phyloP scores from a whole-genome alignment of 1,140 invertebrate genomes.

The Eueides isabella region DNA sequence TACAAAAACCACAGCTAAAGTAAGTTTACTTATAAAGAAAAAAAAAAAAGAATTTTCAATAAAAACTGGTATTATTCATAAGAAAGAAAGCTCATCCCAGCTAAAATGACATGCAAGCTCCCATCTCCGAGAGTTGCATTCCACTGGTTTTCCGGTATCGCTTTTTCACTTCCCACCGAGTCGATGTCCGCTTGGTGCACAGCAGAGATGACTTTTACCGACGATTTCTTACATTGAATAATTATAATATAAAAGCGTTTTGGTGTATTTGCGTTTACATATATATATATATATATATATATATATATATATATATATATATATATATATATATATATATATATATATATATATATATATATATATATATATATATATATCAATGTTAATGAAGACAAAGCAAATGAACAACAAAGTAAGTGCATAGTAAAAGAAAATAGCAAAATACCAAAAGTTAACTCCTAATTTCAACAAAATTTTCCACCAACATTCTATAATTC shows the following conservation, averaged over 20 bases:
- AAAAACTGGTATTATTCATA: background rate
- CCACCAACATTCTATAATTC: conserved; percentile 1
- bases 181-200: conserved; percentile 26
- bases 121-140: conserved; percentile 22
- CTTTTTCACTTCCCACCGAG: conserved; percentile 64
- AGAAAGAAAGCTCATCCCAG: conserved; percentile 7
- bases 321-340: too few species aligned
- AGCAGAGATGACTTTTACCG: conserved; percentile 56
- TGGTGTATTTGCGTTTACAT: background rate
- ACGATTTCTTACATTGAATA: conserved; percentile 51
- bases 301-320: too few species aligned
- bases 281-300: too few species aligned
- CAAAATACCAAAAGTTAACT: background rate
- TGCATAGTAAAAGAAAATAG: too few species aligned
- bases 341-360: too few species aligned
- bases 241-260: background rate
- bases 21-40: too few species aligned
- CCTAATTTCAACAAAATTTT: background rate
- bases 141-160: conserved; percentile 46
- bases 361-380: too few species aligned
- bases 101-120: conserved; percentile 9
- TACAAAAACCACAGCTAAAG: background rate
- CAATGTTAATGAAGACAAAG: too few species aligned
- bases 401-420: too few species aligned
- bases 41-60: background rate